Conservation (phyloP, 2,113 vertebrate genomes). For the Falco punctatus region DNA sequence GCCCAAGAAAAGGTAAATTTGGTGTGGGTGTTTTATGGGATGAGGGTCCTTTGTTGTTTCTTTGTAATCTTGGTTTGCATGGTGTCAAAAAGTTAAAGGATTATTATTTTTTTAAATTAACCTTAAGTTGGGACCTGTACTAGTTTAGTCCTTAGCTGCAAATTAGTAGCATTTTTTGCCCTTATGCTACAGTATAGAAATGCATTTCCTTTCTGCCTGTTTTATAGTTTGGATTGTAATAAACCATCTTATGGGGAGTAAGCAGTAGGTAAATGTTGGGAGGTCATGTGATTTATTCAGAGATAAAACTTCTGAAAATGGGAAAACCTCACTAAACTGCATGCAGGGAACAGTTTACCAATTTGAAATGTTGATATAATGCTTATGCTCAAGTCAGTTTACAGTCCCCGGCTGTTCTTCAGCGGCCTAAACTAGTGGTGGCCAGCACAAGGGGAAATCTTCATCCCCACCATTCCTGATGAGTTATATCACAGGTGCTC, state of each 20-base stretch:
- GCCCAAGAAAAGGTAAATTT: background rate
- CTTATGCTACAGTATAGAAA: background rate
- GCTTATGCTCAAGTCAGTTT: background rate
- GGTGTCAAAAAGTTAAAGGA: background rate
- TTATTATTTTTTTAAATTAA: background rate
- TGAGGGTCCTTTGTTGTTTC: background rate
- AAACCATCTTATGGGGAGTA: background rate
- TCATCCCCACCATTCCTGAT: rapidly evolving
- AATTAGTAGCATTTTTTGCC: background rate
- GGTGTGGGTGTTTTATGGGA: background rate
- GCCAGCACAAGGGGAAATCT: background rate
- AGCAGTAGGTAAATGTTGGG: background rate
- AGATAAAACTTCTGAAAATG: background rate
- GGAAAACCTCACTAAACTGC: background rate
- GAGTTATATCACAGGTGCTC: background rate
- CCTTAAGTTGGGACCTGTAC: background rate
- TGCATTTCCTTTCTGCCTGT: background rate
- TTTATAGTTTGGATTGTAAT: background rate
- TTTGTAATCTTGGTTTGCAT: rapidly evolving
- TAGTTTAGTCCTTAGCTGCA: background rate
- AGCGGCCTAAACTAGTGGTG: background rate
- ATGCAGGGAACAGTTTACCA: background rate
- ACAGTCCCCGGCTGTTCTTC: background rate
- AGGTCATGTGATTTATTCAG: rapidly evolving
- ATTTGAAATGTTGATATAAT: background rate